Conservation (phyloP, 2,797 vertebrate species). For the Leptatherina wallacei region DNA sequence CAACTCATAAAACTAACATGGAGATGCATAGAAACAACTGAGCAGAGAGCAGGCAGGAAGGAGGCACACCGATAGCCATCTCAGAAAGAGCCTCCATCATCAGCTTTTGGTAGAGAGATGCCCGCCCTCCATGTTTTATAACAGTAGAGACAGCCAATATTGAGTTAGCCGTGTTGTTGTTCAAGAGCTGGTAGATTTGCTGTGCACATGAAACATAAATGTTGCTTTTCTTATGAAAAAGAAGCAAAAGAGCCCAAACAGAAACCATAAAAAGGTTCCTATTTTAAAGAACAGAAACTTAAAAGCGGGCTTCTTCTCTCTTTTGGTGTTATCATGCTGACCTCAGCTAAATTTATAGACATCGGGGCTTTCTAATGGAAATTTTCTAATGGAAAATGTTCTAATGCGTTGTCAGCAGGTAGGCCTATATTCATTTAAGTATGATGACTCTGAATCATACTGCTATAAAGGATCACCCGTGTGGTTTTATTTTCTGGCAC, state of each 20-base stretch:
- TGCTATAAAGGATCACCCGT: neutral
- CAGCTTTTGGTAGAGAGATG: conserved; percentile 38
- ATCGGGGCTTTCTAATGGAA: conserved; percentile 21
- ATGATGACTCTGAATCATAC: neutral
- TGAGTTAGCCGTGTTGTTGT: conserved; percentile 29
- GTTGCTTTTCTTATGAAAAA: conserved; percentile 26
- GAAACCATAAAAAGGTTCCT: conserved; percentile 21
- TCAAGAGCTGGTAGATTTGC: conserved; percentile 11
- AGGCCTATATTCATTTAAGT: neutral
- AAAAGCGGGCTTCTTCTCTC: conserved; percentile 22
- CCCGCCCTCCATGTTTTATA: conserved; percentile 11
- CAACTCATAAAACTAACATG: conserved; percentile 63
- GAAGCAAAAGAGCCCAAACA: neutral
- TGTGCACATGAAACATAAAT: conserved; percentile 27
- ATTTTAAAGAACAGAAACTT: conserved; percentile 63
- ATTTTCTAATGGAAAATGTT: conserved; percentile 37
- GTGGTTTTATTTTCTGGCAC: neutral
- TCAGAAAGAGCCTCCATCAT: conserved; percentile 64
- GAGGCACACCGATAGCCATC: conserved; percentile 49
- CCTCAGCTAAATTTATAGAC: neutral
- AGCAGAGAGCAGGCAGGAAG: conserved; percentile 60
- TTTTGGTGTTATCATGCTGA: conserved; percentile 10
- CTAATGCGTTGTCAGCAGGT: neutral
- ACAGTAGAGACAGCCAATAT: conserved; percentile 25
- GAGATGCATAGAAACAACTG: conserved; percentile 50